Evolutionary conservation across 2,888 invertebrate species (phyloP).

Genomic region (Apantesis nais): DNA sequence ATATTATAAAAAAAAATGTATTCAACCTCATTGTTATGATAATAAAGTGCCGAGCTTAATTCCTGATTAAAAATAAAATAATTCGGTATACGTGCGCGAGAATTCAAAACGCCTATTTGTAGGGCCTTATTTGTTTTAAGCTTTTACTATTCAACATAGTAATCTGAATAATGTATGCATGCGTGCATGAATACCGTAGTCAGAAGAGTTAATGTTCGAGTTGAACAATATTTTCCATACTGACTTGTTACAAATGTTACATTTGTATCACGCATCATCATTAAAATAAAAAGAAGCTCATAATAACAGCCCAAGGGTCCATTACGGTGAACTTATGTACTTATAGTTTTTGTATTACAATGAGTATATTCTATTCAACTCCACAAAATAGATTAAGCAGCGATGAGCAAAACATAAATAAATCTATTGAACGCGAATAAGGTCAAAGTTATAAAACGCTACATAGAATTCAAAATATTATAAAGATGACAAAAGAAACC

Average conservation of each 20-base stretch:
- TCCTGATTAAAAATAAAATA: slow-evolving; percentile 39
- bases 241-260: background rate
- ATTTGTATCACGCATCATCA: background rate
- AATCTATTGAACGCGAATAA: slow-evolving; percentile 49
- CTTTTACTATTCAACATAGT: slow-evolving; percentile 25
- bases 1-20: slow-evolving; percentile 60
- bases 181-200: slow-evolving; percentile 47
- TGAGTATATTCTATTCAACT: slow-evolving; percentile 38
- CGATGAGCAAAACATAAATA: slow-evolving; percentile 40
- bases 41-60: slow-evolving; percentile 54
- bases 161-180: slow-evolving; percentile 43
- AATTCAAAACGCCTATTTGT: slow-evolving; percentile 46
- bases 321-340: background rate
- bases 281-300: background rate
- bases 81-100: slow-evolving; percentile 44
- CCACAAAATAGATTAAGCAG: slow-evolving; percentile 32
- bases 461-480: slow-evolving; percentile 44
- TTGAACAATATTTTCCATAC: background rate
- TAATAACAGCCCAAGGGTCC: background rate
- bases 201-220: background rate
- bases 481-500: slow-evolving; percentile 33
- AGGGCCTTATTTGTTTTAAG: slow-evolving; percentile 33
- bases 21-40: slow-evolving; percentile 61
- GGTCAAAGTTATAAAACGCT: slow-evolving; percentile 38
- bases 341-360: background rate